A percentile compares a stretch with the other conserved stretches of the same genome.
Conservation (phyloP, 2,888 invertebrate genomes). For the Hypolimnas misippus region DNA sequence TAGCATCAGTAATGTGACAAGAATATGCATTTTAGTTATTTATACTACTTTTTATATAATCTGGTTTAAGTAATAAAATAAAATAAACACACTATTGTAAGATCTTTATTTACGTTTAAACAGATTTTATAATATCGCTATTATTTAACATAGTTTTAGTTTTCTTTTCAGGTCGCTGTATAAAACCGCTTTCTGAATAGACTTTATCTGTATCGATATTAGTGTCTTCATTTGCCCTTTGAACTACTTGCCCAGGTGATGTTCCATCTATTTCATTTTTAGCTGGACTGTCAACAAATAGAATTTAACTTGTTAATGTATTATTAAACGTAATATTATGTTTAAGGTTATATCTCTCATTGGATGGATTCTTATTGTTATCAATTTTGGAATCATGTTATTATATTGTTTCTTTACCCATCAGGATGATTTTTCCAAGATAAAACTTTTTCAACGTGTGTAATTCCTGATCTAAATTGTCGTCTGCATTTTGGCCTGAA, state of each 20-base stretch:
- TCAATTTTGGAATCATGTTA: too few relatives aligned
- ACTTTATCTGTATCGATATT: slow-evolving; percentile 54
- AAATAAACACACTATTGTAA: background rate
- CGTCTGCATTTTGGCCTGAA: slow-evolving; percentile 68
- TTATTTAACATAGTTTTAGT: slow-evolving; percentile 28
- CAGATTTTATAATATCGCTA: slow-evolving; percentile 8
- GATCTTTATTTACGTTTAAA: slow-evolving; percentile 8
- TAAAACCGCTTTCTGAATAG: slow-evolving; percentile 59
- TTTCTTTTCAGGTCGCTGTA: slow-evolving; percentile 54
- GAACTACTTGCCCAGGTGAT: slow-evolving; percentile 42
- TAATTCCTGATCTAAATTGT: slow-evolving; percentile 70
- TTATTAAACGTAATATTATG: background rate
- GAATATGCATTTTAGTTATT: too few relatives aligned
- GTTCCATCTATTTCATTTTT: slow-evolving; percentile 53
- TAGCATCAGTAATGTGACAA: too few relatives aligned
- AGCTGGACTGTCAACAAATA: slow-evolving; percentile 54
- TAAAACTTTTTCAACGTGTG: slow-evolving; percentile 62
- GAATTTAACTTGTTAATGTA: slow-evolving; percentile 1
- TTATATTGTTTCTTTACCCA: too few relatives aligned
- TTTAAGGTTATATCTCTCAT: too few relatives aligned
- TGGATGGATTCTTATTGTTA: too few relatives aligned
- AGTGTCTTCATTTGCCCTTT: slow-evolving; percentile 47
- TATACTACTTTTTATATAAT: too few relatives aligned
- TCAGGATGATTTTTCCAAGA: slow-evolving; percentile 72
- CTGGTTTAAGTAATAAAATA: background rate